Base-by-base conservation (phyloP, 2,888 invertebrate genomes). In the Strigamia maritima region DNA sequence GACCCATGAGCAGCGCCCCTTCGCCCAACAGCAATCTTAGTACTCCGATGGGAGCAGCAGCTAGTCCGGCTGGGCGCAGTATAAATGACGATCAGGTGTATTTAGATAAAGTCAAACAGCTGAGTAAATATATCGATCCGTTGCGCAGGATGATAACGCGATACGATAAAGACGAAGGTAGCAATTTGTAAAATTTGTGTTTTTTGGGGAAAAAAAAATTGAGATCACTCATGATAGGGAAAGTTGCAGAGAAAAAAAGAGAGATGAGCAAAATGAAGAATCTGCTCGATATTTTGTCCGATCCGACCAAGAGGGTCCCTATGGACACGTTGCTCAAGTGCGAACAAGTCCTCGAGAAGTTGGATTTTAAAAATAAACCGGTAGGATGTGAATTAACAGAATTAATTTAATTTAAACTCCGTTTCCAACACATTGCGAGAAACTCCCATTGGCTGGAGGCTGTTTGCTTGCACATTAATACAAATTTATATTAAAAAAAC, bases 121-220 rank as follows among this genome's bases (percentile, higher is more conserved):
- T 98, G 38, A 94, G 94, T 83, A 95, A 95, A 87, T 98, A 95
- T 85, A 95, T 97, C 82, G 97, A 97, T 83, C 96, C 97, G 0
- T 87, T 98, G 28, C 89, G 94, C 75, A 90, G 94, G 81, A 95
- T 97, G 93, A 94, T 98, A 82, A 92, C 93, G 79, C 83, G 84
- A 38, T 83, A 85, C 70, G 86, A 86, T 79, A 86, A 85, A 80
- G 86, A 87, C 80, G 86, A 85, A 82, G 85, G 85, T 84, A 82
- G 4, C 22, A 38, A 16, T 31, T 74, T 31, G 10, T 24, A 16
- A 24, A 2, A 2, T n/a, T 7, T 6, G 7, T 49, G 8, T 49
- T 49, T 3, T 49, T 49, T 14, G 16, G 16, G 10, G 10, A 12
- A n/a, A 49, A 19, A 49, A 49, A 49, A 49, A 49, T 49, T 19